Evolutionary conservation across 2,888 invertebrate genomes (phyloP), one percentile per base, ranked within the genome.

Genomic region (Anoncus sp.): DNA sequence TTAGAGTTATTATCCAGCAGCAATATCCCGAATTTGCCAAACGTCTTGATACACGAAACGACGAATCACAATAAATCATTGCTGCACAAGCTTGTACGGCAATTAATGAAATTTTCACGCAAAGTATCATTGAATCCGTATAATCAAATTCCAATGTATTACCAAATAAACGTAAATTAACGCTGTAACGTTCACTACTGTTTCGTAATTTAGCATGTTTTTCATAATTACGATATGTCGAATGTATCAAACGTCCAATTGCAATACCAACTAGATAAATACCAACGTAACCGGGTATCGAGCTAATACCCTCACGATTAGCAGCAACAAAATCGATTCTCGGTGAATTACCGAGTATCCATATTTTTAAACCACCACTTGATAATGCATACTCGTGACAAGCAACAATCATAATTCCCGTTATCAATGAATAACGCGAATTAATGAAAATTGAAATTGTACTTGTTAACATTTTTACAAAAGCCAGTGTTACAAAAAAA

Each of bases 401-500:
- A 2, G 92, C 80, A 45, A 96, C 86, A 14, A 95, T 87, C 63
- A 92, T 75, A 16, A 94, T 84, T 62, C 95, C 94, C 38, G 94
- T 90, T 7, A 93, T 76, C 60, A 95, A 91, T 22, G 94, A 90
- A 57, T 92, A 91, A 47, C 92, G 89, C 0, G 93, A 90, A 40
- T 92, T 90, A 1, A 95, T 89, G 10, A 93, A 89, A 60, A 91
- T 92, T 55, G 96, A 91, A 49, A 96, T 85, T 9, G 94, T 81
- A 0, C 94, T 94, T 45, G 95, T 95, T 20, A 96, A 87, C 1
- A 97, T 89, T 91, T 97, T 98, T 18, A 97, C 95, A 47, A 95
- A 91, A 2, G 97, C 98, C 72, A 99, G 92, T 0, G 98, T 99
- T 82, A 98, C 95, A 91, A 99, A 99, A 90, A 99, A 99, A 91